phyloP scores from a whole-genome alignment of 2,888 invertebrate species.

The Mesorhabditis sp. region DNA sequence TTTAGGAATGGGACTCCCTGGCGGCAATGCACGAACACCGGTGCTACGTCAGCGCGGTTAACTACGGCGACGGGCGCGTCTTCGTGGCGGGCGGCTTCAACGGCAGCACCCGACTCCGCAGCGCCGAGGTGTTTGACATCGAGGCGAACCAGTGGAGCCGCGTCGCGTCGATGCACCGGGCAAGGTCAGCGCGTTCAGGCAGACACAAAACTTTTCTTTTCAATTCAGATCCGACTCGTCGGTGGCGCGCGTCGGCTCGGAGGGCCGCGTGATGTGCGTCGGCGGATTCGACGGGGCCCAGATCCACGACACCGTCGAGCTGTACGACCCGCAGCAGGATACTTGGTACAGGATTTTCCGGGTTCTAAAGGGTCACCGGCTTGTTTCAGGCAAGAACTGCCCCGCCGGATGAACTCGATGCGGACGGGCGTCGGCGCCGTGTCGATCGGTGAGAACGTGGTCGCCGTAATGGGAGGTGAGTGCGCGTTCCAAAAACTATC shows the following conservation, averaged over 20 bases:
- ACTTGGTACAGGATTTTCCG: neutral
- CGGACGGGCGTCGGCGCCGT: neutral
- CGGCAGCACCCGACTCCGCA: neutral
- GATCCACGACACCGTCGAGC: neutral
- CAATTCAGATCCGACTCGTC: neutral
- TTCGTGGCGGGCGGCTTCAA: neutral
- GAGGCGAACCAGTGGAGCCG: neutral
- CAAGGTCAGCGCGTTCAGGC: neutral
- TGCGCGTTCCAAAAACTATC: neutral
- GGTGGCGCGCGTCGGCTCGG: neutral
- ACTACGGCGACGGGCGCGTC: neutral
- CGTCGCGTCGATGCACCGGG: neutral
- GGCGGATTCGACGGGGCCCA: neutral
- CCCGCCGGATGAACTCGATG: neutral
- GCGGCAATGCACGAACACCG: conserved; percentile 2
- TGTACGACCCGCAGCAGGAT: neutral
- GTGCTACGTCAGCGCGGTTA: neutral
- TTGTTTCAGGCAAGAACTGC: too few species aligned
- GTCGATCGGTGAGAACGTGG: conserved; percentile 1
- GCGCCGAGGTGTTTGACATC: conserved; percentile 1
- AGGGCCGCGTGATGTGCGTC: neutral
- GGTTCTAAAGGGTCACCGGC: too few species aligned
- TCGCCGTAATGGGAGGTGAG: neutral
- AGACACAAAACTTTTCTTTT: neutral
- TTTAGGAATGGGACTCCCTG: neutral